Evolutionary conservation across 2,113 vertebrate species (phyloP).

Genomic region (Psilopsiagon aurifrons): DNA sequence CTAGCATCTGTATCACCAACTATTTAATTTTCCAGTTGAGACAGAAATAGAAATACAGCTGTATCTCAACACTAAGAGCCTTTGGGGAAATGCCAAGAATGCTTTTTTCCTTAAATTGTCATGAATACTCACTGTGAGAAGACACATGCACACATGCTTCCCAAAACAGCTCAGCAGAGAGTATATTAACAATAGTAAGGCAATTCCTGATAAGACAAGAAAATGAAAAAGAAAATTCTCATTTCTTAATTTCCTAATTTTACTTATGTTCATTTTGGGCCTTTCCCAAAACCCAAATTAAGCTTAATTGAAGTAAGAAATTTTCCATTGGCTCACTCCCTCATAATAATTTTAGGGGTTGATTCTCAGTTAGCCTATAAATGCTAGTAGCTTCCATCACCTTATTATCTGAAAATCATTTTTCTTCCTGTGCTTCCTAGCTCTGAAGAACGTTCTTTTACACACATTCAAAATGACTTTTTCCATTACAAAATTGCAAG

Average conservation of each 20-base stretch:
- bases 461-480: neutral
- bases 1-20: neutral
- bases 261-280: neutral
- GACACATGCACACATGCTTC: neutral
- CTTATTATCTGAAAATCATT: neutral
- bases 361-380: neutral
- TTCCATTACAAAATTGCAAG: neutral
- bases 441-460: neutral
- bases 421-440: neutral
- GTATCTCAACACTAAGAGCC: neutral
- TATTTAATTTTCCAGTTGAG: neutral
- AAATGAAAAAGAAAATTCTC: neutral
- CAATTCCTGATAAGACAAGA: neutral
- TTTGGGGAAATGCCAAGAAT: neutral
- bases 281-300: slow-evolving; percentile 17
- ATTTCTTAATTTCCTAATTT: neutral
- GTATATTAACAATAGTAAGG: neutral
- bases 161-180: neutral
- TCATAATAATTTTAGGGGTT: neutral
- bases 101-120: neutral
- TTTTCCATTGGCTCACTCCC: neutral
- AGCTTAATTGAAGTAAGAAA: neutral
- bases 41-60: slow-evolving; percentile 36
- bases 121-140: neutral
- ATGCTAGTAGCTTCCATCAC: neutral